Percentiles rank a stretch among this genome's conserved stretches.
Evolutionary conservation across 2,888 invertebrate genomes (phyloP).

Genomic region (Norana najaformis): DNA sequence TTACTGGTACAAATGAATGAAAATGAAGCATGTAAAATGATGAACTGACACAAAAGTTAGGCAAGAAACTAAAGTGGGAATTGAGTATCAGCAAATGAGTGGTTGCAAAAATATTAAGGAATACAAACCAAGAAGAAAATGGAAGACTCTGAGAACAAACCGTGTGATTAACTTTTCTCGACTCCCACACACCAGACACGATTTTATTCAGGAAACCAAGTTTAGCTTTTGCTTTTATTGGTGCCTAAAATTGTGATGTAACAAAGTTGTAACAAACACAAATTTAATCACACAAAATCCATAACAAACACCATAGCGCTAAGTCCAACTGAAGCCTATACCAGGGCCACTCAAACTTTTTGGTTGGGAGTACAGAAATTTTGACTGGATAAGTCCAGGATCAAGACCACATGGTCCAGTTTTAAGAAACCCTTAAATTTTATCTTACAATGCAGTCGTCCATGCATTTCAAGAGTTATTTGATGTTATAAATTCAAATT

Average conservation of each 20-base stretch:
- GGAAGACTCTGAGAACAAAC: slow-evolving; percentile 36
- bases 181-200: slow-evolving; percentile 57
- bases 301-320: not conserved
- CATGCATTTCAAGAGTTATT: too few relatives aligned
- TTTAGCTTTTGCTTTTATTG: slow-evolving; percentile 58
- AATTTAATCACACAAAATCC: not conserved
- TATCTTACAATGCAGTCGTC: too few relatives aligned
- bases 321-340: not conserved
- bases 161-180: slow-evolving; percentile 54
- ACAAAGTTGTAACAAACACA: not conserved
- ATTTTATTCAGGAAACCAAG: slow-evolving; percentile 58
- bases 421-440: too few relatives aligned
- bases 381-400: too few relatives aligned
- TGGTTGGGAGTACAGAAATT: too few relatives aligned
- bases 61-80: not conserved
- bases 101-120: not conserved
- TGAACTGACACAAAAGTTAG: not conserved
- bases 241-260: slow-evolving; percentile 49
- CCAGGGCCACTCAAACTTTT: too few relatives aligned
- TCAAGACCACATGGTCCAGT: too few relatives aligned
- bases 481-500: too few relatives aligned
- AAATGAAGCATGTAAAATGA: not conserved
- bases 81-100: not conserved
- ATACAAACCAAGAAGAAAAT: not conserved
- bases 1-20: not conserved